Evolutionary conservation across 2,888 invertebrate species (phyloP).

Genomic region (Leptothorax acervorum): DNA sequence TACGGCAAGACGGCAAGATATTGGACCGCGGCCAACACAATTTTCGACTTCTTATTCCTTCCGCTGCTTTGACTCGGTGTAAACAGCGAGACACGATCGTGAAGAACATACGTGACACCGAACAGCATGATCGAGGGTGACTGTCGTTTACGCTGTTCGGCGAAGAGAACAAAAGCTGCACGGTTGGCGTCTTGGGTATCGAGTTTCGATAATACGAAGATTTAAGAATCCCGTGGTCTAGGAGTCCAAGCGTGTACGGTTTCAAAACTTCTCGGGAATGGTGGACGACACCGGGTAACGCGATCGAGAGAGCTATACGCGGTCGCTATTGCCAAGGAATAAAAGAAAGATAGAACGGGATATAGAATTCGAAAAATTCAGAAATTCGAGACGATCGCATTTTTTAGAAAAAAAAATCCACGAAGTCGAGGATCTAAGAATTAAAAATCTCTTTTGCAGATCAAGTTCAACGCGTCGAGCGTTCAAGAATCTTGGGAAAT

Average conservation of each 20-base stretch:
- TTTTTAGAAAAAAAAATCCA: not conserved
- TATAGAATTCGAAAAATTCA: not conserved
- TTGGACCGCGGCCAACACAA: slow-evolving; percentile 39
- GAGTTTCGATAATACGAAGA: slow-evolving; percentile 15
- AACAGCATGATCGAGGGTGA: slow-evolving; percentile 21
- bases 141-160: slow-evolving; percentile 11
- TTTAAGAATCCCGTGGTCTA: not conserved
- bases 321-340: not conserved
- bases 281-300: not conserved
- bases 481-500: not conserved
- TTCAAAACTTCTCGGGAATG: not conserved
- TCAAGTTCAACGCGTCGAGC: not conserved
- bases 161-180: not conserved
- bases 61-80: slow-evolving; percentile 48
- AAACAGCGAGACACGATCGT: slow-evolving; percentile 34
- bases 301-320: not conserved
- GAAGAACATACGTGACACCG: slow-evolving; percentile 21
- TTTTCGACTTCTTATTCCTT: slow-evolving; percentile 42
- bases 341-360: not conserved
- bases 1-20: slow-evolving; percentile 20
- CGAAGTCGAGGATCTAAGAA: not conserved
- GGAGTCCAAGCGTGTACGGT: not conserved
- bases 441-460: not conserved
- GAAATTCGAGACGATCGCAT: not conserved
- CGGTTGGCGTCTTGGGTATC: not conserved